phyloP scores from a whole-genome alignment of 2,797 vertebrate species.

The Todus mexicanus region DNA sequence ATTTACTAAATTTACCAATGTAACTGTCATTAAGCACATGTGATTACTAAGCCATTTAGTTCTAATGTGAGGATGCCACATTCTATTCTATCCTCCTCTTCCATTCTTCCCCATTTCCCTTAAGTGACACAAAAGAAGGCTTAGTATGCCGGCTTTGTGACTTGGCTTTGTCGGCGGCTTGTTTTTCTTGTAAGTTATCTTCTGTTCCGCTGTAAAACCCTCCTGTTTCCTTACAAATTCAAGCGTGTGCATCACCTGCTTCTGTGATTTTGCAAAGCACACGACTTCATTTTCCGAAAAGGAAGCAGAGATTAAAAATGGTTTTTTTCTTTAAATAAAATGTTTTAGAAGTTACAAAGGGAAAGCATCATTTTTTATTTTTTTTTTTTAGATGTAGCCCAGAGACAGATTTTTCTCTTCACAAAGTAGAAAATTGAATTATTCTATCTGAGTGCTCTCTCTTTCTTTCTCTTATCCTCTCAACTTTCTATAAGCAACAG shows the following conservation, averaged over 20 bases:
- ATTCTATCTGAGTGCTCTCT: constrained; percentile 25
- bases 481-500: not conserved
- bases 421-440: constrained; percentile 49
- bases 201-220: not conserved
- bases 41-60: not conserved
- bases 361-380: not conserved
- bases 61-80: not conserved
- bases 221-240: not conserved
- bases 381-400: constrained; percentile 36
- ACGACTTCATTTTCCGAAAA: not conserved
- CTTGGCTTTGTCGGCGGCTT: not conserved
- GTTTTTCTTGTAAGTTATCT: not conserved
- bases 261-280: not conserved
- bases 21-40: not conserved
- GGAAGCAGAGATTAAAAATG: not conserved
- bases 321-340: constrained; percentile 9
- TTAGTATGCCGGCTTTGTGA: not conserved
- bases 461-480: not conserved
- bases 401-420: constrained; percentile 47
- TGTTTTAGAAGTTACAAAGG: not conserved
- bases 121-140: not conserved
- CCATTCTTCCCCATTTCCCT: not conserved
- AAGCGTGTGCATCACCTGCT: not conserved
- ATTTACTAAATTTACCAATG: not conserved
- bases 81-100: not conserved